phyloP scores from a whole-genome alignment of 2,113 vertebrate species.

The Plectropomus leopardus region DNA sequence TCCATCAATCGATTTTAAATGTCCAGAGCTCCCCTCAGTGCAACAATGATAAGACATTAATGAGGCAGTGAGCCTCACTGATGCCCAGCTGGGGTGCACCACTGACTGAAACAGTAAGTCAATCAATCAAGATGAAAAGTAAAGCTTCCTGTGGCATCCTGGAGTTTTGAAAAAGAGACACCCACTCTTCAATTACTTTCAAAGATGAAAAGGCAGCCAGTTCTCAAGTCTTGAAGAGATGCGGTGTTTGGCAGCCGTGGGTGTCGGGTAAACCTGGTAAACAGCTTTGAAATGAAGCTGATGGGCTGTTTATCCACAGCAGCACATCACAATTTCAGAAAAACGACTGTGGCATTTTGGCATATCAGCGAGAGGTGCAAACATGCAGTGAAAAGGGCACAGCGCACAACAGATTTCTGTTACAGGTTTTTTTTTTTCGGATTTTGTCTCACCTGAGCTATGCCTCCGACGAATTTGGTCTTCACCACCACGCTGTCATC shows the following conservation, averaged over 20 bases:
- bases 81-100: conserved; percentile 21
- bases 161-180: conserved; percentile 28
- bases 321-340: conserved; percentile 40
- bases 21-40: background rate
- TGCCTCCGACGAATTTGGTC: conserved; percentile 98
- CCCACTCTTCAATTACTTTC: conserved; percentile 45
- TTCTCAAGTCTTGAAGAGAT: conserved; percentile 34
- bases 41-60: conserved; percentile 14
- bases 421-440: conserved; percentile 8
- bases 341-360: conserved; percentile 50
- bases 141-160: conserved; percentile 31
- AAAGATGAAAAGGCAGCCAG: conserved; percentile 42
- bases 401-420: conserved; percentile 23
- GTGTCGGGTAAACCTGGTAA: conserved; percentile 61
- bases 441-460: conserved; percentile 92
- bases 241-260: conserved; percentile 46
- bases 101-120: conserved; percentile 24
- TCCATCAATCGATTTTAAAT: background rate
- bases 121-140: conserved; percentile 49
- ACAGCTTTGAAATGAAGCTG: conserved; percentile 62
- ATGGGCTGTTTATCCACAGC: conserved; percentile 55
- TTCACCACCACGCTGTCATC: conserved; percentile 96
- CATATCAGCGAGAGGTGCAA: conserved; percentile 32
- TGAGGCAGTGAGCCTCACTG: conserved; percentile 9
- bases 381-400: conserved; percentile 58